These are phyloP conservation scores for Mohoua ochrocephala DNA, from an alignment of 2,113 vertebrate genomes.

Conservation along the genomic window DNA sequence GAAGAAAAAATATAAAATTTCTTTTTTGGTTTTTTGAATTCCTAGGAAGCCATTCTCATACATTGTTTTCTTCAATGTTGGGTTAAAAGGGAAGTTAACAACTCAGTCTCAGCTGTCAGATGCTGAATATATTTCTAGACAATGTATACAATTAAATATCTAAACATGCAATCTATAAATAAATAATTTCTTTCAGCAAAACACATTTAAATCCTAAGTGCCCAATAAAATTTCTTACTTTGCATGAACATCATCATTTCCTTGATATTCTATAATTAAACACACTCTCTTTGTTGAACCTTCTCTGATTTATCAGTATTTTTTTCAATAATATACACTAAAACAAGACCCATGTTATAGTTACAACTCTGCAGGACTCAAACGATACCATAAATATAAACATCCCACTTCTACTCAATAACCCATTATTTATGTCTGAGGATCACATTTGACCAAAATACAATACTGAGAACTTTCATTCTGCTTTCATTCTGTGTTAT, in stretches of 20 bases:
- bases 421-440: neutral
- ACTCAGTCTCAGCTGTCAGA: neutral
- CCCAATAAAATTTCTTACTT: neutral
- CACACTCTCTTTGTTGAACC: neutral
- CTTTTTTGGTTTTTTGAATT: neutral
- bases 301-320: neutral
- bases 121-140: neutral
- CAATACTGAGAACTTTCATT: neutral
- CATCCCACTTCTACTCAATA: neutral
- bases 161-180: neutral
- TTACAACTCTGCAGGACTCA: neutral
- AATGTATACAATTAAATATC: neutral
- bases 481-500: neutral
- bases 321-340: neutral
- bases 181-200: neutral
- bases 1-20: neutral
- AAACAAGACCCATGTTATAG: neutral
- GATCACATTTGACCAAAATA: neutral
- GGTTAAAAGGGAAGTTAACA: neutral
- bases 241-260: neutral
- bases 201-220: neutral
- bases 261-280: neutral
- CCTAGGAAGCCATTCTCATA: neutral
- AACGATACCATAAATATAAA: neutral
- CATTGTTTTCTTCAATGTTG: neutral